phyloP scores from a whole-genome alignment of 2,797 vertebrate genomes.

The Aulostomus chinensis region DNA sequence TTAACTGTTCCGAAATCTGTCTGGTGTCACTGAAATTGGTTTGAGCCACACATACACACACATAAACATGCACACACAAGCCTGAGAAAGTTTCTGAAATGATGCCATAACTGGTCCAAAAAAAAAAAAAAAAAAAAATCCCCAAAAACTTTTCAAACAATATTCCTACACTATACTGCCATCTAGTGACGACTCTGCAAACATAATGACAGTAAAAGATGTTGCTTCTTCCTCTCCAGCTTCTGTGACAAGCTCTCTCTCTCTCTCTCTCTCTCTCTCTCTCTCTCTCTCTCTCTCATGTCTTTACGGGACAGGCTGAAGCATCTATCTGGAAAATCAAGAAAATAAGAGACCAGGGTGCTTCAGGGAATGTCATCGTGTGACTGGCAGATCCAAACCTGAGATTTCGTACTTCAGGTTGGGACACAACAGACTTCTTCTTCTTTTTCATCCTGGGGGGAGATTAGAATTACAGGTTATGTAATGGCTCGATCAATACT shows the following conservation, averaged over 20 bases:
- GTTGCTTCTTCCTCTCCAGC: constrained; percentile 18
- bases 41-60: neutral
- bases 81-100: constrained; percentile 41
- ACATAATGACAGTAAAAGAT: constrained; percentile 38
- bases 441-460: neutral
- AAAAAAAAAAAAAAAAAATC: too few species aligned
- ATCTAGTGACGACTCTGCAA: constrained; percentile 67
- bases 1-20: too few species aligned
- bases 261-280: constrained; percentile 7
- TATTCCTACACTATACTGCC: constrained; percentile 70
- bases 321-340: constrained; percentile 60
- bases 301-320: constrained; percentile 50
- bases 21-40: too few species aligned
- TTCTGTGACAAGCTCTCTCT: constrained; percentile 27
- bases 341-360: constrained; percentile 48
- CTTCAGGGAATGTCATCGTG: constrained; percentile 18
- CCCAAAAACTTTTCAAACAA: constrained; percentile 34
- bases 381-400: constrained; percentile 31
- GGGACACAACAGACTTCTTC: constrained; percentile 19
- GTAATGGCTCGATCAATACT: too few species aligned
- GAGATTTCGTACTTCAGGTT: constrained; percentile 26
- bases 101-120: constrained; percentile 32
- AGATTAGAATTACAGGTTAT: too few species aligned
- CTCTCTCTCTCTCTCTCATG: constrained; percentile 21
- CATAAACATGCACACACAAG: neutral